phyloP scores from a whole-genome alignment of 2,888 invertebrate species.

The Nipponacmea schrenckii region DNA sequence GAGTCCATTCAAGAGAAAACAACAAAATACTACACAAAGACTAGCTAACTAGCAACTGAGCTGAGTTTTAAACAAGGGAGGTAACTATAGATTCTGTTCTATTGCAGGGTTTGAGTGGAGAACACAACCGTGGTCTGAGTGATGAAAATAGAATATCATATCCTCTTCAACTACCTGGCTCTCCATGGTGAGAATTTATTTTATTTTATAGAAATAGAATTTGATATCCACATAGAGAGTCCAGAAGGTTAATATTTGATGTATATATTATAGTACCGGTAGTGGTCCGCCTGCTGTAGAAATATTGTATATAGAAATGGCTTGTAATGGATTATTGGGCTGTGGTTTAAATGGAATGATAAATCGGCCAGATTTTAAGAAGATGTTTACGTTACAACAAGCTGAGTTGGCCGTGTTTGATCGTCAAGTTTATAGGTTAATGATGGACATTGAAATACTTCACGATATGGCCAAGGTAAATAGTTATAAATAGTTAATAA shows the following conservation, averaged over 20 bases:
- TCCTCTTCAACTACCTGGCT: neutral
- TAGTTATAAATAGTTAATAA: neutral
- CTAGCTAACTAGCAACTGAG: no score
- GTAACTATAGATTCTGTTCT: no score
- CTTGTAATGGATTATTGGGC: slow-evolving; percentile 70
- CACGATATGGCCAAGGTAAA: slow-evolving; percentile 67
- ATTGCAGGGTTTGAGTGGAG: slow-evolving; percentile 57
- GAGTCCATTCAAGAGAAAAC: no score
- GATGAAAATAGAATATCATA: neutral
- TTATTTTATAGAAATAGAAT: no score
- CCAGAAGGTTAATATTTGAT: no score
- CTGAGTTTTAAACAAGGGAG: no score
- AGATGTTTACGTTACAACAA: slow-evolving; percentile 60
- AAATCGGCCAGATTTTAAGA: slow-evolving; percentile 66
- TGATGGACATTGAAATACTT: slow-evolving; percentile 68
- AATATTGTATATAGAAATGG: slow-evolving; percentile 69
- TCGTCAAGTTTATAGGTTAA: slow-evolving; percentile 62
- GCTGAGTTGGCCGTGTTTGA: slow-evolving; percentile 68
- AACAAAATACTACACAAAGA: neutral
- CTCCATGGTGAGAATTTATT: no score
- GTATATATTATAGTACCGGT: no score
- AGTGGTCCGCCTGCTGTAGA: slow-evolving; percentile 26
- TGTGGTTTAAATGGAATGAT: slow-evolving; percentile 67
- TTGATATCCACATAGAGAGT: no score
- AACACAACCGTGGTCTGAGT: slow-evolving; percentile 41